phyloP scores from a whole-genome alignment of 2,888 invertebrate genomes.

The Dryococelus australis region DNA sequence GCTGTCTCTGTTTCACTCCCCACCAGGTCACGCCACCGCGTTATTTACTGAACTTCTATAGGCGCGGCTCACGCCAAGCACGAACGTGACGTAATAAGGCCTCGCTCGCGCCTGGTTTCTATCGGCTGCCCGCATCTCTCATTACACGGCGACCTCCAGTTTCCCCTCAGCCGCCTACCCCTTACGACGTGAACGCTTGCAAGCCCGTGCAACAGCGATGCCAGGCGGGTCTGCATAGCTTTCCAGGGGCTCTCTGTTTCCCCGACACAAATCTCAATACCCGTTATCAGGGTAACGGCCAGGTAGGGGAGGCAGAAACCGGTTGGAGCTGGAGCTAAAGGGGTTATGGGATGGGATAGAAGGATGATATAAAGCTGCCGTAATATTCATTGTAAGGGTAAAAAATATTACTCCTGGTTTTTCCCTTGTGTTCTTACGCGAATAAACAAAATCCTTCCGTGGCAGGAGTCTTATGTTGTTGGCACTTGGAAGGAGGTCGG shows the following conservation, averaged over 20 bases:
- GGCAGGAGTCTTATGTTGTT: too few species aligned
- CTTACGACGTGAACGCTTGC: background rate
- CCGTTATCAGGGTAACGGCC: background rate
- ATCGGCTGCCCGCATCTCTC: background rate
- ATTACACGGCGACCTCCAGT: background rate
- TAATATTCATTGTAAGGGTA: too few species aligned
- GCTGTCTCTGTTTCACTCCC: background rate
- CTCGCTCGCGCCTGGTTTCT: background rate
- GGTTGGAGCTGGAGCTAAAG: background rate
- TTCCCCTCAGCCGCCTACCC: background rate
- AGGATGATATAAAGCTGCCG: background rate
- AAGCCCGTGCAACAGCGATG: background rate
- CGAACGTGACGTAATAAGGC: constrained; percentile 7
- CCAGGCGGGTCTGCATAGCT: background rate
- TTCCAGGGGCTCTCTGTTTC: background rate
- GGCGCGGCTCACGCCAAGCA: background rate
- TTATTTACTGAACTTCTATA: background rate
- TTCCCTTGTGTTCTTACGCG: too few species aligned
- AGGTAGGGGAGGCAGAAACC: background rate
- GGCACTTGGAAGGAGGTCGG: too few species aligned
- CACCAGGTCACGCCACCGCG: background rate
- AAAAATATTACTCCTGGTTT: too few species aligned
- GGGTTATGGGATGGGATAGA: background rate
- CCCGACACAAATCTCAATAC: background rate
- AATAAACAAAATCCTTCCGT: too few species aligned